Conservation (phyloP, 64 coral and sea anemone species). For the Orbicella faveolata region DNA sequence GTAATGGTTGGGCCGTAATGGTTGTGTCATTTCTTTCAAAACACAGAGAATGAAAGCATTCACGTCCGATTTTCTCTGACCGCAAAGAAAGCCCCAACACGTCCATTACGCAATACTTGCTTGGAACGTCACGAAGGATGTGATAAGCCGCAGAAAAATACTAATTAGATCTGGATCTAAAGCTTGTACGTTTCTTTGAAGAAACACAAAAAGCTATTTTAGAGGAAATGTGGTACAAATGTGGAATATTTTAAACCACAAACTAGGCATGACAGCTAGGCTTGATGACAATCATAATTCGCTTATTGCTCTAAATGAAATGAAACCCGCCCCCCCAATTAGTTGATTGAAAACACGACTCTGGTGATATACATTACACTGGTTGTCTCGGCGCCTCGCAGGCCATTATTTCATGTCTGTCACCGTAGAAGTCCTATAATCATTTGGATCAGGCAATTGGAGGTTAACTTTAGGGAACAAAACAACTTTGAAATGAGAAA, state of each 20-base stretch:
- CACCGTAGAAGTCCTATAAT: neutral
- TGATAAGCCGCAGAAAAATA: neutral
- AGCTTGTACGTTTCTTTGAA: neutral
- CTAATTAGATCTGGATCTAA: neutral
- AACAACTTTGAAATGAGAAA: constrained; percentile 1
- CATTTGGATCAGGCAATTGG: neutral
- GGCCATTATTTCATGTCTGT: neutral
- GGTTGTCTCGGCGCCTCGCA: neutral
- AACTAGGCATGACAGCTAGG: constrained; percentile 14
- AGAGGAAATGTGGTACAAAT: neutral
- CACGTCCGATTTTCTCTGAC: too few species aligned
- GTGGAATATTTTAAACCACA: constrained; percentile 25
- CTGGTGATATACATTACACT: neutral
- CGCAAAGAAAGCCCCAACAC: too few species aligned
- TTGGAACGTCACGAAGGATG: neutral
- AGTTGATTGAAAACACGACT: constrained; percentile 54
- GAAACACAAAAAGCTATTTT: constrained; percentile 1
- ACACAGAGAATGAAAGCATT: too few species aligned
- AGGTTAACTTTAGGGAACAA: neutral
- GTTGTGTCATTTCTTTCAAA: too few species aligned
- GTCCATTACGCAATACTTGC: too few species aligned
- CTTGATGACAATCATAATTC: constrained; percentile 42
- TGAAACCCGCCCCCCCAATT: constrained; percentile 36
- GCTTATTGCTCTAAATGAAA: constrained; percentile 42
- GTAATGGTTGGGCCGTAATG: too few species aligned